Conservation (phyloP, 1,140 invertebrate species). For the Brachionus sp. region DNA sequence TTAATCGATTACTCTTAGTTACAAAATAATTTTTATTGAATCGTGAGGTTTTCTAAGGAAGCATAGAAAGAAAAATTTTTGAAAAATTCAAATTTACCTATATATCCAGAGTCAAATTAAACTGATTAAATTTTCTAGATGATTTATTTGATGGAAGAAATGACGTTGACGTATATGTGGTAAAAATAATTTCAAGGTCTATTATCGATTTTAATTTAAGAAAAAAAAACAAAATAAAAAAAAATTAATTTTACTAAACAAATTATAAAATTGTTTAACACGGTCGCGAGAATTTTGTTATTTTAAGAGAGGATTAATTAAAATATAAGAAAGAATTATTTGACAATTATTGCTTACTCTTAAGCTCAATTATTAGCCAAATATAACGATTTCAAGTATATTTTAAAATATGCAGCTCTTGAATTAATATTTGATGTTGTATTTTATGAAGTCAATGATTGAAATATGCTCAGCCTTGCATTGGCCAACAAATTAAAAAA, state of each 20-base stretch:
- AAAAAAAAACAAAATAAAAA: neutral
- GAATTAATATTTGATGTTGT: neutral
- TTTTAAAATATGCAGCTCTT: neutral
- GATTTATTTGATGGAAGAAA: neutral
- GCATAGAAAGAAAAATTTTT: neutral
- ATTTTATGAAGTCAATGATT: neutral
- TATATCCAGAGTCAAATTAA: neutral
- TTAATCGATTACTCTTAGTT: neutral
- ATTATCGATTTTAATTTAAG: neutral
- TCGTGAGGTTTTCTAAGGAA: neutral
- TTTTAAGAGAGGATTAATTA: neutral
- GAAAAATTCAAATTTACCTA: neutral
- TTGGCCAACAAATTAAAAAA: neutral
- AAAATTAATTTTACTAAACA: neutral
- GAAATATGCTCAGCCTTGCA: neutral
- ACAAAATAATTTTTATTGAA: neutral
- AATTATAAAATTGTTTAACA: neutral
- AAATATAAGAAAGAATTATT: neutral
- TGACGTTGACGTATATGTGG: neutral
- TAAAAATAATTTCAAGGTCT: neutral
- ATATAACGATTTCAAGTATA: neutral
- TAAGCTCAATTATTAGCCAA: conserved; percentile 1
- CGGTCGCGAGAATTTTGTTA: neutral
- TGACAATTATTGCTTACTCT: neutral
- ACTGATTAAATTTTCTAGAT: neutral